phyloP scores from a whole-genome alignment of 2,888 invertebrate genomes.

The Ichneumon xanthorius region DNA sequence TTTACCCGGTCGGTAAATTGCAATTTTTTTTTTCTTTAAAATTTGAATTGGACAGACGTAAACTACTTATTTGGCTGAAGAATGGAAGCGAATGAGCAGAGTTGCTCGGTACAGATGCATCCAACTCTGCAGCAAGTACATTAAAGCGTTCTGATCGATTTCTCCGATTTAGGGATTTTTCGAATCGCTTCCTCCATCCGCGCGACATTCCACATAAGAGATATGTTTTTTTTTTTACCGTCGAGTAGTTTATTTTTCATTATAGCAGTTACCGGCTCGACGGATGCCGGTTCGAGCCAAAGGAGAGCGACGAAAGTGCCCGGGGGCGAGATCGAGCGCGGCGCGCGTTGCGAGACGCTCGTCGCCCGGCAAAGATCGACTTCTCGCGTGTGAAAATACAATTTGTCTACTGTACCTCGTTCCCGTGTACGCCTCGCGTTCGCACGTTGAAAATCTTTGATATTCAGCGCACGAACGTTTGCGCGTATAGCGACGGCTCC shows the following conservation, averaged over 20 bases:
- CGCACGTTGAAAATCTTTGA: slow-evolving; percentile 64
- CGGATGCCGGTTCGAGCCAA: slow-evolving; percentile 39
- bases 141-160: slow-evolving; percentile 9
- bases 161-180: slow-evolving; percentile 58
- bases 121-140: not conserved
- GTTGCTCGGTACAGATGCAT: slow-evolving; percentile 6
- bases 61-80: not conserved
- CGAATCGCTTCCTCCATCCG: slow-evolving; percentile 62
- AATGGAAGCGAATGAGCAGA: slow-evolving; percentile 42
- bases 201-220: slow-evolving; percentile 35
- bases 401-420: slow-evolving; percentile 64
- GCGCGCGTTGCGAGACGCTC: slow-evolving; percentile 45
- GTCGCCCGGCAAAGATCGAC: slow-evolving; percentile 58
- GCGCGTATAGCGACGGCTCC: slow-evolving; percentile 18
- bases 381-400: slow-evolving; percentile 71
- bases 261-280: slow-evolving; percentile 2
- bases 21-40: too few relatives aligned
- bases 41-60: too few relatives aligned
- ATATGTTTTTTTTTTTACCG: not conserved
- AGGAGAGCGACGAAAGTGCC: slow-evolving; percentile 47
- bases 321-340: slow-evolving; percentile 20
- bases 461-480: slow-evolving; percentile 63
- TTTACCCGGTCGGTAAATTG: too few relatives aligned
- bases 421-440: slow-evolving; percentile 49
- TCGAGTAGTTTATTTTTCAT: not conserved